A percentile compares a stretch with the other conserved stretches of the same genome.
phyloP scores from a whole-genome alignment of 37 sponge, comb jelly and placozoan species.

The Oscarella lobularis region DNA sequence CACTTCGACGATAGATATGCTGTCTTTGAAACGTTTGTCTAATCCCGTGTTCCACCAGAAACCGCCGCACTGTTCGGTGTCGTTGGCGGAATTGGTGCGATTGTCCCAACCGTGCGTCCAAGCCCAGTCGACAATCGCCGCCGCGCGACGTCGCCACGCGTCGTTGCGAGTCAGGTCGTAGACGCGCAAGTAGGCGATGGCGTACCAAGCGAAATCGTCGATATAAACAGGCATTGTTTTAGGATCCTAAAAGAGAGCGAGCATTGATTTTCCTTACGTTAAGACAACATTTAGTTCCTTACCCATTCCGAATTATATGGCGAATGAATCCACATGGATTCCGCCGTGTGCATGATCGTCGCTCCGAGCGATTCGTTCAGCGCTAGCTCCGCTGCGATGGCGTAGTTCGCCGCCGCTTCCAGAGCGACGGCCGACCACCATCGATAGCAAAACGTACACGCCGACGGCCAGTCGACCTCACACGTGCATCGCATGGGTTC shows the following conservation, averaged over 20 bases:
- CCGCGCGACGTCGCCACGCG: constrained; percentile 20
- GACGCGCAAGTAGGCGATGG: constrained; percentile 31
- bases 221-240: constrained; percentile 22
- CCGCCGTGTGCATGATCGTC: not conserved
- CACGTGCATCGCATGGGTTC: not conserved
- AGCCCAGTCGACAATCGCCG: constrained; percentile 27
- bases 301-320: constrained; percentile 39
- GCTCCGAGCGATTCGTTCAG: constrained; percentile 7
- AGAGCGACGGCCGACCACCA: constrained; percentile 34
- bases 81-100: not conserved
- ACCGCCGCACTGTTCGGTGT: constrained; percentile 21
- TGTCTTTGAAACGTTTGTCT: constrained; percentile 12
- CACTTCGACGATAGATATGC: constrained; percentile 23
- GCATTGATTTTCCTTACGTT: too few relatives aligned
- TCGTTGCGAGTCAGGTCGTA: constrained; percentile 31
- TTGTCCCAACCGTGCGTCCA: constrained; percentile 34
- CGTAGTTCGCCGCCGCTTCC: constrained; percentile 25
- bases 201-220: constrained; percentile 42
- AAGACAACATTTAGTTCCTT: constrained; percentile 1
- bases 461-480: not conserved
- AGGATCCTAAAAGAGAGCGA: too few relatives aligned
- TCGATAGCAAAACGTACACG: constrained; percentile 24
- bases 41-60: constrained; percentile 38
- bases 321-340: constrained; percentile 19
- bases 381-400: constrained; percentile 18